phyloP scores from a whole-genome alignment of 2,797 vertebrate species.

The Heteromormyrus szaboi region DNA sequence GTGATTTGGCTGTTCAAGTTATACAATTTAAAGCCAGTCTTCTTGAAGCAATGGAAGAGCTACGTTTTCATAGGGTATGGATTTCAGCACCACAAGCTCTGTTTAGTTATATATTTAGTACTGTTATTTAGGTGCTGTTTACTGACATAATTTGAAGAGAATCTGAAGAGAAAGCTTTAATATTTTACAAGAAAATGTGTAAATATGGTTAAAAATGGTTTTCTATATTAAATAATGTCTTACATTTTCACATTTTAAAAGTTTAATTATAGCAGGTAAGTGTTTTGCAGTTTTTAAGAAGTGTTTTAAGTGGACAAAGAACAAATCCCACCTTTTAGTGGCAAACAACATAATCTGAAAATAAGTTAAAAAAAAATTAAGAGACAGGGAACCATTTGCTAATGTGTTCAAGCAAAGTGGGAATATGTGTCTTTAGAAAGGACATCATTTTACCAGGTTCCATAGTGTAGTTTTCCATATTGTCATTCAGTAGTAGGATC shows the following conservation, averaged over 20 bases:
- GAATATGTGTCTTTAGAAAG: neutral
- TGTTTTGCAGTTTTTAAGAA: neutral
- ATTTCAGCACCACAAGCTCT: conserved; percentile 13
- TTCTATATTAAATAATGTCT: neutral
- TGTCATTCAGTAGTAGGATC: conserved; percentile 22
- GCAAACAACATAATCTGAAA: neutral
- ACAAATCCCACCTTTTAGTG: neutral
- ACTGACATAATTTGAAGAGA: neutral
- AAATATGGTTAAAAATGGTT: neutral
- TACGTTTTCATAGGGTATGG: conserved; percentile 80
- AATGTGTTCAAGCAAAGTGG: neutral
- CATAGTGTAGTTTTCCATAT: neutral
- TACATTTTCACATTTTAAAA: neutral
- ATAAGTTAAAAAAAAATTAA: neutral
- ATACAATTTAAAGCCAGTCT: conserved; percentile 81
- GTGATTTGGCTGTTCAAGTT: conserved; percentile 69
- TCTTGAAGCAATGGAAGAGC: conserved; percentile 79
- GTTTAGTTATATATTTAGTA: neutral
- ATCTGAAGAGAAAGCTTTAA: neutral
- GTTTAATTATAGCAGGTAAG: neutral
- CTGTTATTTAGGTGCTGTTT: neutral
- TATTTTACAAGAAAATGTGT: neutral
- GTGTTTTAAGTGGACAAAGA: neutral
- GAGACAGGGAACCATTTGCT: neutral
- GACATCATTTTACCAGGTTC: neutral